A percentile compares a stretch with the other conserved stretches of the same genome.
These are phyloP conservation scores for Ceratina calcarata DNA, from an alignment of 1,140 invertebrate genomes.

Conservation along the genomic window DNA sequence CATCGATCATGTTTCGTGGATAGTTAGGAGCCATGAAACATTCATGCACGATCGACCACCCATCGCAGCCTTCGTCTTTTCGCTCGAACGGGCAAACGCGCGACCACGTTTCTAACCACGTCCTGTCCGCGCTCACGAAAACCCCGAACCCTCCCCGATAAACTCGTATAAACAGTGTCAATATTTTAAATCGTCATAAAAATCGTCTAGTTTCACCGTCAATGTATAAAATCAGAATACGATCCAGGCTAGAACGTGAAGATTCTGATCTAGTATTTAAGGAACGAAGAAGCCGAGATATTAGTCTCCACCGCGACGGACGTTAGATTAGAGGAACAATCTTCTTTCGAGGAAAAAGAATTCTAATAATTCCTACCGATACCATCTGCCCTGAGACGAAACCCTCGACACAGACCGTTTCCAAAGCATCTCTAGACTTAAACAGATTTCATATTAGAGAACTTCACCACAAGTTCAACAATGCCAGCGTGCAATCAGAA, in stretches of 20 bases:
- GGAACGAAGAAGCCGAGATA: no score
- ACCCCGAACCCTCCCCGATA: not conserved
- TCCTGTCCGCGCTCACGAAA: not conserved
- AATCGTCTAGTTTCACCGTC: no score
- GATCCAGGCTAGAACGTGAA: no score
- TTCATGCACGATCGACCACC: constrained; percentile 75
- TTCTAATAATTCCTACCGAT: not conserved
- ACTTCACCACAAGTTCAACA: not conserved
- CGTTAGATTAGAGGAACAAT: no score
- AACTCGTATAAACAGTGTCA: not conserved
- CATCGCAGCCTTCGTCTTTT: constrained; percentile 63
- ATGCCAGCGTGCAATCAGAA: not conserved
- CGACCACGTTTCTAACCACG: constrained; percentile 6
- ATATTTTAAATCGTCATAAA: not conserved
- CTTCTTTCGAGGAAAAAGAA: not conserved
- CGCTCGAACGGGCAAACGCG: constrained; percentile 30
- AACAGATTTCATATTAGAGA: not conserved
- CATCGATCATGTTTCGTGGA: constrained; percentile 79
- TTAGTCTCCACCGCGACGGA: not conserved
- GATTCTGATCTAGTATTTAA: no score
- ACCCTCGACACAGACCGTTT: not conserved
- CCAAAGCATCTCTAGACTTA: not conserved
- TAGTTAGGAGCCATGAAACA: constrained; percentile 78
- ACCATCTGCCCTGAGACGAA: not conserved
- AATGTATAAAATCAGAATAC: no score